Base-by-base conservation (phyloP, 2,888 invertebrate genomes). In the Fragum fragum region DNA sequence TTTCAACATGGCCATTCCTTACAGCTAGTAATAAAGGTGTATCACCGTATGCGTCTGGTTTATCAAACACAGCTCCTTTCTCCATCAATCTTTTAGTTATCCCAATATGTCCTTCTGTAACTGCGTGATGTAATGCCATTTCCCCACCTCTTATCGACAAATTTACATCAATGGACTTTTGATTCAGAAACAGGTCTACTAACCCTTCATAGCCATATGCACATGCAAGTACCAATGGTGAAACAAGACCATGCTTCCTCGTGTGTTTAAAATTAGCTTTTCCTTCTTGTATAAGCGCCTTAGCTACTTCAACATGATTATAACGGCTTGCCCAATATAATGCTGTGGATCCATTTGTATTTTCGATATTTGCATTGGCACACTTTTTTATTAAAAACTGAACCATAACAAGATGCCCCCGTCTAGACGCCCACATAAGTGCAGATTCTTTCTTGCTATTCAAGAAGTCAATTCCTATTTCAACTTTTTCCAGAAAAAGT, bases 81-180 rank as follows among this genome's bases (percentile, higher is more conserved):
- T 90, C 79, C 18, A 94, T 84, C 3, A 94, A 88, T 26, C 73
- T 73, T 66, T 88, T 79, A 57, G 93, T 76, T 21, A 93, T 88
- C 5, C 89, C 87, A 2, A 88, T 82, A 79, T 91, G 87, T 14
- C 94, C 94, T 82, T 93, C 91, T 23, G 90, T 82, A 5, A 93
- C 93, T 14, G 94, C 94, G 66, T 93, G 92, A 75, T 95, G 94
- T 14, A 95, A 88, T 1, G 94, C 91, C 7, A 91, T 90, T 79
- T 91, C 89, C 32, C 90, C 89, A 23, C 91, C 91, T 23, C 91
- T 85, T 32, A 93, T 93, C 18, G 68, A 73, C 6, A 82, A 74
- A 73, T 93, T 92, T 0, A 90, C 89, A 68, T 93, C 89, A 6
- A 91, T 91, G 0, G 90, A 89, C 28, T 57, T 73, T 73, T 89